Base-by-base conservation (phyloP, 2,797 vertebrate species). In the Gephyroberyx darwinii region DNA sequence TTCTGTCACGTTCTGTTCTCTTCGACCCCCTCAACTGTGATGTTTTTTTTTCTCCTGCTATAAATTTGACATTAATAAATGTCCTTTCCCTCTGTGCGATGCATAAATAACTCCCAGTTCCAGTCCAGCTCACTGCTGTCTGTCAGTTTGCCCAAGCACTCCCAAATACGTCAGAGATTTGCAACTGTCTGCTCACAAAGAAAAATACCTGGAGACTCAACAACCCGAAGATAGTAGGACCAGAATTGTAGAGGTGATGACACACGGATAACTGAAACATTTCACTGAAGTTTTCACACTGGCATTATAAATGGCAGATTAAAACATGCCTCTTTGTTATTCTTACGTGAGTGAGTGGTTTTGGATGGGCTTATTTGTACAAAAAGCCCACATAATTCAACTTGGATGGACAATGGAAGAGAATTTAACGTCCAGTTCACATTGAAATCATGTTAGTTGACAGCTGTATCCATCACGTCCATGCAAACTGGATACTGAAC, bases 61-160 rank as follows among this genome's bases (percentile, higher is more conserved):
- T 69, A 43, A 82, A 63, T 67, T 72, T 78, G 83, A 88, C 78
- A 70, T 82, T 84, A 84, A 87, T 84, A 56, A 88, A 87, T 85
- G 83, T 82, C 74, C 79, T 80, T 72, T 77, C 73, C 61, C 74
- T 75, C 68, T 1, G 41, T n/a, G 16, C 47, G 5, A 71, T 56
- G 58, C 74, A 87, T 85, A 84, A 83, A 80, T 75, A 87, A 80
- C 73, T 50, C 20, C 47, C 13, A n/a, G 77, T 76, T 87, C 81
- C 71, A 75, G 77, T 84, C 81, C 52, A 80, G 79, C 71, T 85
- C 67, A 53, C 58, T 66, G 76, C 81, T 71, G 75, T 84, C 89
- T 80, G 80, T 87, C 87, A 80, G 80, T 63, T 61, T 85, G 81
- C 78, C 82, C 80, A 57, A 86, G 70, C 54, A 65, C 75, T 88